Base-by-base conservation (phyloP, 1,140 invertebrate genomes). In the Oncopeltus fasciatus region DNA sequence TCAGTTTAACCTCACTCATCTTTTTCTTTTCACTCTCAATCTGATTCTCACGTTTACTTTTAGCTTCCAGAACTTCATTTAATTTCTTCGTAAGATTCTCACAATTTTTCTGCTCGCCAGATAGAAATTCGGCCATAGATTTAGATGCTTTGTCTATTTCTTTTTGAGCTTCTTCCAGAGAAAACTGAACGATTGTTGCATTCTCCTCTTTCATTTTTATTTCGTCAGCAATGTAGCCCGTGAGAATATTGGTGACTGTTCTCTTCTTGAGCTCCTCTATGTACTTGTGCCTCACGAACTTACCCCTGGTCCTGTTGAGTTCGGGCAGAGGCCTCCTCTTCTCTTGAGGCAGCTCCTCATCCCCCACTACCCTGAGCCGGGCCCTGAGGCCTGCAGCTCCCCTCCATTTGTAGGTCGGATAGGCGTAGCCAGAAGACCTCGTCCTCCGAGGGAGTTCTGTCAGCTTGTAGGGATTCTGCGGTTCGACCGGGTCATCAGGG, bases 1-100 rank as follows among this genome's bases (percentile, higher is more conserved):
- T 53, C 24, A 53, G 49, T 53, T 53, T 53, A 24, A 53, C 24
- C 26, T 53, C 49, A 53, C 24, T 53, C 49, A 53, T 53, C 24
- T 27, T 53, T 11, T 53, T 53, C 49, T 26, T 53, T 26, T 53
- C 49, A 5, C 24, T 26, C 26, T 53, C 49, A 24, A 53, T 53
- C 24, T 24, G 8, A 2, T 18, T 24, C 24, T 53, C 20, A 2
- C 49, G 21, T 14, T 24, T 2, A 24, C 26, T 53, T 26, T 18
- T 53, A 16, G 16, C 49, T 26, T 53, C 24, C 4, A 53, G 2
- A 16, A 53, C 49, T 12, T 9, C 3, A 24, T 21, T 26, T 24
- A 53, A 14, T 53, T 53, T 24, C 24, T 53, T 14, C 21, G 21
- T 11, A 9, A 53, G 2, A 8, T 21, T 53, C n/a, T 53, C 21